Conservation (phyloP, 2,888 invertebrate genomes). For the Xylota sylvarum region DNA sequence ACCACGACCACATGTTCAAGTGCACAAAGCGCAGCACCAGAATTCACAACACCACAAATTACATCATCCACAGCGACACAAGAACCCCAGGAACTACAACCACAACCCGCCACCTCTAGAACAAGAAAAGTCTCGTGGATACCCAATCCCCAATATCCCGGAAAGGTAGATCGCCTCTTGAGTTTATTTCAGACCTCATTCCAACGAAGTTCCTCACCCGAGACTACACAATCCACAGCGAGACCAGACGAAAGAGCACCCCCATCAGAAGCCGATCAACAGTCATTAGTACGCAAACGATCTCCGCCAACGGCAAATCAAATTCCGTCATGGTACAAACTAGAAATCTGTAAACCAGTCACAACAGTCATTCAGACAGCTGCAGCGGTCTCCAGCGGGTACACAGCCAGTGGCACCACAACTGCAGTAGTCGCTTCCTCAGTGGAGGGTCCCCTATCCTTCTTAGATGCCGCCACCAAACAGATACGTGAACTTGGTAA, state of each 20-base stretch:
- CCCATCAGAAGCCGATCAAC: constrained; percentile 60
- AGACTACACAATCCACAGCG: constrained; percentile 65
- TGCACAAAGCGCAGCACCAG: constrained; percentile 49
- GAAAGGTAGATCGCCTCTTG: constrained; percentile 88
- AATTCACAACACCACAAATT: constrained; percentile 52
- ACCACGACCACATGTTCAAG: constrained; percentile 58
- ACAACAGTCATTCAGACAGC: constrained; percentile 76
- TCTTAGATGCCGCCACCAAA: constrained; percentile 83
- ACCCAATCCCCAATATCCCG: constrained; percentile 85
- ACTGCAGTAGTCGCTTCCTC: constrained; percentile 77
- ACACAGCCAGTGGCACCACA: constrained; percentile 60
- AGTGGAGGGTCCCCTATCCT: constrained; percentile 79
- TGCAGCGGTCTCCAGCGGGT: constrained; percentile 63
- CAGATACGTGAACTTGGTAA: constrained; percentile 83
- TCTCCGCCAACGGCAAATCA: constrained; percentile 77
- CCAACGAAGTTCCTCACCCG: constrained; percentile 85
- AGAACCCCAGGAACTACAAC: constrained; percentile 22
- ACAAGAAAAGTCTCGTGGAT: constrained; percentile 88
- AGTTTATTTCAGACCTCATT: constrained; percentile 89
- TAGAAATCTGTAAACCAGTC: constrained; percentile 78
- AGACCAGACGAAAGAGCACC: constrained; percentile 30
- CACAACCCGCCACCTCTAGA: constrained; percentile 81
- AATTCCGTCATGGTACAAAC: constrained; percentile 77
- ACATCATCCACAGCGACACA: constrained; percentile 40
- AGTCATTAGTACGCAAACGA: constrained; percentile 75